These are phyloP conservation scores for Neoaliturus tenellus DNA, from an alignment of 2,888 invertebrate genomes.

Conservation along the genomic window DNA sequence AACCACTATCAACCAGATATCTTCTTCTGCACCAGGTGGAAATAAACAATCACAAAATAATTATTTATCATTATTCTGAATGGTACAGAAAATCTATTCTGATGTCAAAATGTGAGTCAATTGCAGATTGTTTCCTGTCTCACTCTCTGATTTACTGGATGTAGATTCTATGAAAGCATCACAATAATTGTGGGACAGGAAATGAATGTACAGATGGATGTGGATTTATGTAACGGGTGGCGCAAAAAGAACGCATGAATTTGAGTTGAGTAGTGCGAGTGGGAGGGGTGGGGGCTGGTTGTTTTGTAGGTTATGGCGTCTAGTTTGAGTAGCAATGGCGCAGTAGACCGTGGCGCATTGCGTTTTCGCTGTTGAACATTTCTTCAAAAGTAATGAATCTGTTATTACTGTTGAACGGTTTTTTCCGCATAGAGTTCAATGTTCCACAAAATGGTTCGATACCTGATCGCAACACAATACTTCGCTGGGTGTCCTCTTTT, in stretches of 20 bases:
- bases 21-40: too few species aligned
- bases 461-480: not conserved
- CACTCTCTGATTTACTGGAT: too few species aligned
- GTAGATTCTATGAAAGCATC: too few species aligned
- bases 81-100: too few species aligned
- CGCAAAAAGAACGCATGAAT: not conserved
- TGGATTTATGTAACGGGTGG: too few species aligned
- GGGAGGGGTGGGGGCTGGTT: not conserved
- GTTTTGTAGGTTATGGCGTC: not conserved
- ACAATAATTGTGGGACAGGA: too few species aligned
- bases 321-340: not conserved
- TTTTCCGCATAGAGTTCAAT: not conserved
- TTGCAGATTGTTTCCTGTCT: too few species aligned
- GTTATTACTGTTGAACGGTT: not conserved
- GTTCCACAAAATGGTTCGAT: not conserved
- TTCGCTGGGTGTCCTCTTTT: conserved; percentile 19
- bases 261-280: not conserved
- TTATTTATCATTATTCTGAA: too few species aligned
- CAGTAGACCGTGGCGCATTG: not conserved
- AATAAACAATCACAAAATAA: too few species aligned
- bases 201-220: too few species aligned
- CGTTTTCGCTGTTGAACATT: not conserved
- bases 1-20: too few species aligned
- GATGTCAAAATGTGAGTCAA: too few species aligned
- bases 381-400: not conserved